Base-by-base conservation (phyloP, 2,797 vertebrate species). In the Discoglossus pictus region DNA sequence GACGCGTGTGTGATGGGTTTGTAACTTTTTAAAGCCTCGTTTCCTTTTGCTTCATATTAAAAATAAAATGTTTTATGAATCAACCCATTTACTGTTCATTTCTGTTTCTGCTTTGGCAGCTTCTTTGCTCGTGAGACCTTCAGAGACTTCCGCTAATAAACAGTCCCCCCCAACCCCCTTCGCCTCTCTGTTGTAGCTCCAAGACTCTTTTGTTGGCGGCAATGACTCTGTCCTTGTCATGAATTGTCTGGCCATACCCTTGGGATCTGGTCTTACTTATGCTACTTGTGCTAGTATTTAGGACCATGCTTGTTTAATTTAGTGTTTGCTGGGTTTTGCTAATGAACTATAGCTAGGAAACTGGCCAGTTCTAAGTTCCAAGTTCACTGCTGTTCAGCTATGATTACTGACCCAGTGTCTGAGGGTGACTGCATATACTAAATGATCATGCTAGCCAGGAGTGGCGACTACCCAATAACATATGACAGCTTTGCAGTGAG, bases 1-100 rank as follows among this genome's bases (percentile, higher is more conserved):
- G 60, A 63, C 42, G 52, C 53, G 47, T 20, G 43, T 43, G 51
- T 17, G 51, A 63, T 47, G 59, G 24, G 12, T 47, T 36, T 58
- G n/a, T 58, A 43, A 47, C 31, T 61, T 60, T 61, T 68, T 24
- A 35, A 44, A 52, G 51, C 42, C 35, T 63, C 17, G 43, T 21
- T 63, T 70, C 67, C 52, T 62, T 70, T 52, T 70, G 67, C 67
- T 63, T 17, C 51, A 63, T 63, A 70, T 70, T 70, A 63, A 70
- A 56, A 56, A 51, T 51, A 35, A 67, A 66, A 50, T 39, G 15
- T 25, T 40, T 27, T 55, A 63, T 70, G 67, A 63, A 58, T 63
- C 60, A 43, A 11, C 23, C 50, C 51, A 42, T 70, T 63, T 63
- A 50, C 53, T 56, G 51, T 63, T 63, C 43, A 42, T 70, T 70